phyloP scores from a whole-genome alignment of 1,140 invertebrate species.

The Hermatobates lingyangjiaoensis region DNA sequence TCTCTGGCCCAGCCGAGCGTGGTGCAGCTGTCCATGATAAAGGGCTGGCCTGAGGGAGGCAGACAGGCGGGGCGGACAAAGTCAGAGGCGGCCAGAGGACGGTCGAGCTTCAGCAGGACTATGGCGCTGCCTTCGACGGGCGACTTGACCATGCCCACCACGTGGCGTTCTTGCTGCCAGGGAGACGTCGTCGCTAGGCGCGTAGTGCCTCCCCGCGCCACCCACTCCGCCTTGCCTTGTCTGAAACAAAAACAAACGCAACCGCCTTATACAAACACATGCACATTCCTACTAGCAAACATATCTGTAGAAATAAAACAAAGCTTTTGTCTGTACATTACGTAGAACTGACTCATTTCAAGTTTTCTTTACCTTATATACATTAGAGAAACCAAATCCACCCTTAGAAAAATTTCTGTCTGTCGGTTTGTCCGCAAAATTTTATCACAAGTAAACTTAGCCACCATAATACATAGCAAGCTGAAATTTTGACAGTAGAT shows the following conservation, averaged over 20 bases:
- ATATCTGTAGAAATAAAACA: too few relatives aligned
- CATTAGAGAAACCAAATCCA: too few relatives aligned
- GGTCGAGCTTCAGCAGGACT: slow-evolving; percentile 58
- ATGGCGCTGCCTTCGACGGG: slow-evolving; percentile 71
- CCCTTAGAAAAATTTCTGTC: too few relatives aligned
- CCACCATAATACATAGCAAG: too few relatives aligned
- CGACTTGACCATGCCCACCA: slow-evolving; percentile 74
- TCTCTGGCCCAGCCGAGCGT: slow-evolving; percentile 67
- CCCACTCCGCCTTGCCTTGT: slow-evolving; percentile 69
- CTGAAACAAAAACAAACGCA: slow-evolving; percentile 27
- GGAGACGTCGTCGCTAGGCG: slow-evolving; percentile 56
- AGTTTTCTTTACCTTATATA: too few relatives aligned
- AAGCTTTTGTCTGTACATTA: too few relatives aligned
- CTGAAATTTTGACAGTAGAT: too few relatives aligned
- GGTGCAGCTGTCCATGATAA: slow-evolving; percentile 36
- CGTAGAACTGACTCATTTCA: too few relatives aligned
- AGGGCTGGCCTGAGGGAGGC: slow-evolving; percentile 23
- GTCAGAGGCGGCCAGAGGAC: slow-evolving; percentile 52
- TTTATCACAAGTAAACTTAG: too few relatives aligned
- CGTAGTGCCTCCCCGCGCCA: slow-evolving; percentile 53
- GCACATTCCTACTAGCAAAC: not conserved
- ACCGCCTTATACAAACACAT: too few relatives aligned
- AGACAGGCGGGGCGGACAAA: slow-evolving; percentile 67
- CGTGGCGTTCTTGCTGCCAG: slow-evolving; percentile 68
- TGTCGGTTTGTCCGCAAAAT: too few relatives aligned